Percentiles rank a stretch among this genome's conserved stretches.
These are phyloP conservation scores for Dallia pectoralis DNA, from an alignment of 2,797 vertebrate species.

Conservation along the genomic window DNA sequence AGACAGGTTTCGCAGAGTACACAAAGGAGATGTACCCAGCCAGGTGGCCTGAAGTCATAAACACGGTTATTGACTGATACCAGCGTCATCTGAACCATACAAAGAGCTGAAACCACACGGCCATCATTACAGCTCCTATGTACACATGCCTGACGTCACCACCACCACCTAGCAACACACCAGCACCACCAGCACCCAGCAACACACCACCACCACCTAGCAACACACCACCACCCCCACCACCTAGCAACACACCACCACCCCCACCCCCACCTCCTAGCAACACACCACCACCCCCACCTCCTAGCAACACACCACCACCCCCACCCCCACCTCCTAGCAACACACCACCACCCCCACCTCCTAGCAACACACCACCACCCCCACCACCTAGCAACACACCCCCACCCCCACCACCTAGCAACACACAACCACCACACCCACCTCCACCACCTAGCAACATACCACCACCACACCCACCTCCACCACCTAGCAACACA, in stretches of 20 bases:
- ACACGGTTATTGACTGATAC: conserved; percentile 32
- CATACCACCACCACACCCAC: background rate
- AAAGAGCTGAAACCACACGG: conserved; percentile 16
- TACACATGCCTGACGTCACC: background rate
- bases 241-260: too few species aligned
- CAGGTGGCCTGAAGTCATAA: conserved; percentile 34
- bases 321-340: too few species aligned
- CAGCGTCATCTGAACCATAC: conserved; percentile 43
- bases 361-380: too few species aligned
- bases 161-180: background rate
- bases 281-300: background rate
- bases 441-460: background rate
- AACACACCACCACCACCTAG: too few species aligned
- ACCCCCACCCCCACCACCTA: background rate
- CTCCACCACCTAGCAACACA: background rate
- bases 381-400: background rate
- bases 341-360: background rate
- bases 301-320: too few species aligned
- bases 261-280: too few species aligned
- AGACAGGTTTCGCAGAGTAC: conserved; percentile 11
- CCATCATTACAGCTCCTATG: background rate
- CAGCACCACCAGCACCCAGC: background rate
- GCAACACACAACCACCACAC: too few species aligned
- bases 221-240: background rate
- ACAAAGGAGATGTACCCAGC: background rate